phyloP scores from a whole-genome alignment of 2,888 invertebrate species.

The Linnaemya vulpina region DNA sequence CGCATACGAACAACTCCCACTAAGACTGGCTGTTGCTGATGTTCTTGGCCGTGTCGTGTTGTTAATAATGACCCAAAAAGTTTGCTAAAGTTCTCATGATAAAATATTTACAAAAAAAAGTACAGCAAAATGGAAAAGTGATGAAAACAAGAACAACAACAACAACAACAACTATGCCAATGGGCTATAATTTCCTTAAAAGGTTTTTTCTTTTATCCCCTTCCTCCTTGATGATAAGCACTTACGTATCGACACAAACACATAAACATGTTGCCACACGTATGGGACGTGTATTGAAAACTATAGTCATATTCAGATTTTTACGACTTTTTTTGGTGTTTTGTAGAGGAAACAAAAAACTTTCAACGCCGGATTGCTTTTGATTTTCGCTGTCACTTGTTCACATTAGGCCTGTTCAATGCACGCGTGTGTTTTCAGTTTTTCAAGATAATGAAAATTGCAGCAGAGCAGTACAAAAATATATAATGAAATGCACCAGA shows the following conservation, averaged over 20 bases:
- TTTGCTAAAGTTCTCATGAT: conserved; percentile 60
- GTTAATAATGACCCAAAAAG: conserved; percentile 56
- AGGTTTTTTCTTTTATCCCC: background rate
- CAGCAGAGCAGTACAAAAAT: background rate
- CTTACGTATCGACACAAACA: background rate
- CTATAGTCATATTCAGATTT: background rate
- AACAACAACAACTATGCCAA: background rate
- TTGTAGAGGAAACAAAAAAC: background rate
- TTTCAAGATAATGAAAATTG: background rate
- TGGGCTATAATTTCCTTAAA: conserved; percentile 37
- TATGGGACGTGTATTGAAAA: background rate
- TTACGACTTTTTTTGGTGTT: background rate
- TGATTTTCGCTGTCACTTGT: background rate
- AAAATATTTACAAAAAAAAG: conserved; percentile 43
- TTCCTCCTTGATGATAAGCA: background rate
- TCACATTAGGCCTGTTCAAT: background rate
- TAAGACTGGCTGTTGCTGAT: background rate
- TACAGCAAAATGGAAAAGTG: background rate
- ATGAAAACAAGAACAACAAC: background rate
- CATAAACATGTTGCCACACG: background rate
- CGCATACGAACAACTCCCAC: background rate
- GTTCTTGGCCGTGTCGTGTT: conserved; percentile 10
- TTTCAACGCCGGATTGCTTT: background rate
- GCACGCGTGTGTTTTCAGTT: background rate
- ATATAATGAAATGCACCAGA: too few relatives aligned